Evolutionary conservation across 2,797 vertebrate genomes (phyloP), one percentile per base, ranked within the genome.

Genomic region (Poecilia picta): DNA sequence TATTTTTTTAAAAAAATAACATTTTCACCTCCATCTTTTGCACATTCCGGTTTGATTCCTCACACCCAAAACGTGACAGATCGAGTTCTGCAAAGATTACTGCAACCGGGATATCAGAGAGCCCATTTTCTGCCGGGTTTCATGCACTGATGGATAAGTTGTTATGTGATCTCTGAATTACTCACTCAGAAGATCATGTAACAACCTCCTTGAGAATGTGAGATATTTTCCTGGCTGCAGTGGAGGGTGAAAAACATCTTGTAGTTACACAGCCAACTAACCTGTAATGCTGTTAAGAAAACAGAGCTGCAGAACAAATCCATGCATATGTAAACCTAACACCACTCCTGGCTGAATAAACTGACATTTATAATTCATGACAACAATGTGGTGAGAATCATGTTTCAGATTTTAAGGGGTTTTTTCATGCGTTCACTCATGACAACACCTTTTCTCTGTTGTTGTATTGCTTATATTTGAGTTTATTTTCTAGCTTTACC

Each of bases 361-460:
- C 86, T 80, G 78, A 51, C 86, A 82, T 92, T 87, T 79, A 90
- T 91, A 85, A 94, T 91, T 88, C 83, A 92, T 84, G 86, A 76
- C 78, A 81, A 85, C 78, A 73, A 28, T 70, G 66, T 74, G 87
- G 86, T 81, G 76, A 78, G 74, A 57, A 78, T n/a, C 36, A 76
- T 1, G 2, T 79, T 68, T 41, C 64, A 23, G 36, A 41, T 66
- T 20, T 66, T 66, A 36, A 12, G 51, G 8, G 2, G 2, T 68
- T 79, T 80, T 57, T 46, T 70, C 80, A 33, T 73, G 16, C n/a
- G 47, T 76, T 49, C 72, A 73, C 57, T 45, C 8, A 0, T 62
- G 33, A 28, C 6, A 5, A 2, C 4, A 79, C 16, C 12, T 8
- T 36, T 46, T 13, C 64, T 41, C 33, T 41, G 64, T 51, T 20